Evolutionary conservation across 2,113 vertebrate species (phyloP), one percentile per base, ranked within the genome.

Genomic region (Hiodon tergisus): DNA sequence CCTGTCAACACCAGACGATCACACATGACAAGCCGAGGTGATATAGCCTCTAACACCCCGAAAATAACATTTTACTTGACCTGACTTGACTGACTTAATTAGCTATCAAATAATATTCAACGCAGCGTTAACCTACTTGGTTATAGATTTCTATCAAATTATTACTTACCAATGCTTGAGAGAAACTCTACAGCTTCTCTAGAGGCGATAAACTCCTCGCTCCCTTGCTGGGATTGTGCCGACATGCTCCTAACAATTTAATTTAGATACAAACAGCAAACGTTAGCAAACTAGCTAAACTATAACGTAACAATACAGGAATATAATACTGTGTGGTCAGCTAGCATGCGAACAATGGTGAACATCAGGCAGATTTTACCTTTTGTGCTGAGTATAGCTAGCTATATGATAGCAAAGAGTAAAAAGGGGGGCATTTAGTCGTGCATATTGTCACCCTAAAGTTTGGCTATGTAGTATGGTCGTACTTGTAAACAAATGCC

Each of bases 141-240:
- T 31, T 31, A 31, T 31, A 31, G 31, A 31, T 31, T 31, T 31
- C 31, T 31, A 31, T 31, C 31, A 31, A 31, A 31, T 31, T 58
- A n/a, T 60, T 14, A 88, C 89, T 86, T 76, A 93, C 93, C 84
- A 5, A 91, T 81, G 62, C 55, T 83, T 51, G 81, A 76, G 73
- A 93, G 67, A 81, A 93, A 93, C 0, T 83, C 13, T 60, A 87
- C 1, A 0, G 91, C 92, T 68, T 86, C 86, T 0, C 73, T 71
- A 0, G 87, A 91, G 5, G 90, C 82, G 72, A 61, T 80, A 2
- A 75, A 31, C 52, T 74, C 75, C 69, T 54, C 72, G 0, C 9
- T 47, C 7, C 78, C 67, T 5, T 65, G 9, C 62, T 65, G 74
- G 2, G 77, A 31, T 16, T 67, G 11, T 16, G 67, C 46, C 16